Conservation (phyloP, 2,113 vertebrate species). For the Nibea albiflora region DNA sequence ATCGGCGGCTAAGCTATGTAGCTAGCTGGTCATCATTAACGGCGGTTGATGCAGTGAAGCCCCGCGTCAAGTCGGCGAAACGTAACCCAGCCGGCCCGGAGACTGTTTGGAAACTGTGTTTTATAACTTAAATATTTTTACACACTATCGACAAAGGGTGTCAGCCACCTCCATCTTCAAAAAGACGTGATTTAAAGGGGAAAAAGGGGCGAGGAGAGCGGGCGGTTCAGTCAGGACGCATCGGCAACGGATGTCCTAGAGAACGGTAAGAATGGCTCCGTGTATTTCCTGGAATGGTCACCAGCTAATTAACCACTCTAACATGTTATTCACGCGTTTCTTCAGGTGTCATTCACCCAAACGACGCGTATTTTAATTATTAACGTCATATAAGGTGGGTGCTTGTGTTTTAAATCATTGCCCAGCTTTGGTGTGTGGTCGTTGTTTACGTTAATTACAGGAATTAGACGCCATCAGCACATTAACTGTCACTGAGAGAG, state of each 20-base stretch:
- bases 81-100: background rate
- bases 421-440: background rate
- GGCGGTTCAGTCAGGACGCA: conserved; percentile 25
- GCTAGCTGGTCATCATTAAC: conserved; percentile 48
- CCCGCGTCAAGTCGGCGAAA: conserved; percentile 2
- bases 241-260: conserved; percentile 74
- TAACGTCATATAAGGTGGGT: accelerated
- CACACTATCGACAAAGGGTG: background rate
- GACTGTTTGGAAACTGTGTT: background rate
- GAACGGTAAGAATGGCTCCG: conserved; percentile 76
- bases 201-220: background rate
- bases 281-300: conserved; percentile 56
- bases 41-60: conserved; percentile 48
- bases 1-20: conserved; percentile 48
- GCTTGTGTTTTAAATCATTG: background rate
- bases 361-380: accelerated
- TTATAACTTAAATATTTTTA: background rate
- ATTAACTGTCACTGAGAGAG: conserved; percentile 21
- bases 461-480: conserved; percentile 55
- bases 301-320: conserved; percentile 9
- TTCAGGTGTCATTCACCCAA: background rate
- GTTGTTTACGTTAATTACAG: conserved; percentile 58
- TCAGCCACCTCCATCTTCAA: background rate
- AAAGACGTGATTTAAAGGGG: background rate
- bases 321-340: accelerated